Percentiles rank a stretch among this genome's conserved stretches.
Conservation (phyloP, 2,888 invertebrate genomes). For the Euplexia lucipara region DNA sequence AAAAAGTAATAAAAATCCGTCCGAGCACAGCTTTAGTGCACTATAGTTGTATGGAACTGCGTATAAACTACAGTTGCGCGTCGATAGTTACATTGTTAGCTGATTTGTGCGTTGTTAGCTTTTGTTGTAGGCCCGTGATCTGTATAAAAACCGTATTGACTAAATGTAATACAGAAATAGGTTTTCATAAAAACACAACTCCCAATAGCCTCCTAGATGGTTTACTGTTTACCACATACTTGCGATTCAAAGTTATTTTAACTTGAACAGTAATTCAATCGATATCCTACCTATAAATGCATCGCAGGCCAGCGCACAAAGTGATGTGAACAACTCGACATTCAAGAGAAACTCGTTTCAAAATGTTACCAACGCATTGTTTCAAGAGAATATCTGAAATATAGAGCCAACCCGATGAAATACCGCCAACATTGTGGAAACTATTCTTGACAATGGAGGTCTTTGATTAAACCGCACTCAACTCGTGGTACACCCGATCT, state of each 20-base stretch:
- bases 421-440: conserved; percentile 33
- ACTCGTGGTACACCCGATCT: conserved; percentile 32
- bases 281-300: conserved; percentile 3
- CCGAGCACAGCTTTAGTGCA: conserved; percentile 69
- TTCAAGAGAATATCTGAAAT: conserved; percentile 45
- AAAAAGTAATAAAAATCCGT: conserved; percentile 82
- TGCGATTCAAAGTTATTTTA: not conserved
- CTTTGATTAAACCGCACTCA: conserved; percentile 52
- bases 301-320: conserved; percentile 17
- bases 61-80: conserved; percentile 63
- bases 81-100: conserved; percentile 64
- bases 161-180: conserved; percentile 18
- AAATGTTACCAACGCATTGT: conserved; percentile 36
- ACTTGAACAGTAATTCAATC: conserved; percentile 6
- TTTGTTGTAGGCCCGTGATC: conserved; percentile 53
- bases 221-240: not conserved
- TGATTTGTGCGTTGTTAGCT: conserved; percentile 65
- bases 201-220: not conserved
- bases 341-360: conserved; percentile 43
- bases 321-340: conserved; percentile 23
- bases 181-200: conserved; percentile 10
- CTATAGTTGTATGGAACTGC: conserved; percentile 65
- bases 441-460: conserved; percentile 46
- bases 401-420: conserved; percentile 29
- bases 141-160: conserved; percentile 31